phyloP scores from a whole-genome alignment of 2,113 vertebrate species.

The Lepisosteus oculatus region DNA sequence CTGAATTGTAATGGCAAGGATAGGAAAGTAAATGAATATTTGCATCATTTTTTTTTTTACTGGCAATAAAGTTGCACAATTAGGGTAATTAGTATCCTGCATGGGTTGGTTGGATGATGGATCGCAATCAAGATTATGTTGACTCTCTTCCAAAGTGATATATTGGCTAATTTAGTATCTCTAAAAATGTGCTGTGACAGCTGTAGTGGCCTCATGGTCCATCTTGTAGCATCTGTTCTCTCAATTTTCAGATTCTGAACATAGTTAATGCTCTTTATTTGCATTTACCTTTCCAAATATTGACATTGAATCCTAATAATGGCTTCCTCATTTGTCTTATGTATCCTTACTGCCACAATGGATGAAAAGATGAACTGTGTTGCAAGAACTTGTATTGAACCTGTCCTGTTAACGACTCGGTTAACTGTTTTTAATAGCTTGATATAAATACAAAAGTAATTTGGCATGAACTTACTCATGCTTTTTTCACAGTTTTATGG shows the following conservation, averaged over 20 bases:
- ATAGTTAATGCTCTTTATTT: constrained; percentile 34
- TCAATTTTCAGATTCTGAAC: constrained; percentile 29
- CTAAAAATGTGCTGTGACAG: constrained; percentile 39
- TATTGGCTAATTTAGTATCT: constrained; percentile 61
- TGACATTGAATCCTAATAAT: constrained; percentile 21
- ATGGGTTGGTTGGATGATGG: constrained; percentile 58
- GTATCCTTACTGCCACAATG: constrained; percentile 11
- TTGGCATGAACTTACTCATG: too few relatives aligned
- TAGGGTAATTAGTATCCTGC: constrained; percentile 66
- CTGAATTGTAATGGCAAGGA: not conserved
- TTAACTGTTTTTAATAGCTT: too few relatives aligned
- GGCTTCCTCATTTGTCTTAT: constrained; percentile 12
- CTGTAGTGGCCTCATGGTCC: constrained; percentile 37
- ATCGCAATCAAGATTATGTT: constrained; percentile 56
- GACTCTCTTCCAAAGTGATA: constrained; percentile 60
- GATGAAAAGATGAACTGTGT: not conserved
- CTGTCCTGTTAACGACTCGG: too few relatives aligned
- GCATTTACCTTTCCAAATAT: constrained; percentile 34
- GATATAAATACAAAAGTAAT: too few relatives aligned
- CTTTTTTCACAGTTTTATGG: too few relatives aligned
- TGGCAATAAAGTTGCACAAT: constrained; percentile 64
- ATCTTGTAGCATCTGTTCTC: constrained; percentile 37
- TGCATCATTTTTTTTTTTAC: constrained; percentile 49
- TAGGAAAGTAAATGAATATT: constrained; percentile 55
- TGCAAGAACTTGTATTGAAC: not conserved